Conservation (phyloP, 2,797 vertebrate species). For the Acanthopagrus latus region DNA sequence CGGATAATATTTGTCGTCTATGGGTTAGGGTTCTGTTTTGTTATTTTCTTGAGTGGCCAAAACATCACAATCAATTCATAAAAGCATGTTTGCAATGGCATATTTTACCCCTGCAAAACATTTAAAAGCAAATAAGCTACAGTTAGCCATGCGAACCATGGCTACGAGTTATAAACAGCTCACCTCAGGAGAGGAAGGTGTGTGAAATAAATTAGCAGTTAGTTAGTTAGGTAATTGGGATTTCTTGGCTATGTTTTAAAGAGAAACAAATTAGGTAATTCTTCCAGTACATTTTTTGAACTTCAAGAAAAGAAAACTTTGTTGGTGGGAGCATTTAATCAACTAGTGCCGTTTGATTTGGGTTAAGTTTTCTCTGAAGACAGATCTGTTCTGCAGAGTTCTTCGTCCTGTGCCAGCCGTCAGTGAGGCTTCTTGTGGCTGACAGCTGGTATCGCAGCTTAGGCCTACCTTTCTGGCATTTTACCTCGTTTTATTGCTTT, state of each 20-base stretch:
- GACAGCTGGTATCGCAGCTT: constrained; percentile 69
- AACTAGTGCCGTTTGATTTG: constrained; percentile 52
- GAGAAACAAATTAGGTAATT: constrained; percentile 18
- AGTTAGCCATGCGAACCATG: neutral
- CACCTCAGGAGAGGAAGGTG: constrained; percentile 22
- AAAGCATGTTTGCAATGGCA: neutral
- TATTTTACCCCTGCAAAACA: neutral
- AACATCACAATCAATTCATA: neutral
- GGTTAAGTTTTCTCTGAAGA: constrained; percentile 61
- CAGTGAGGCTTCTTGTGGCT: constrained; percentile 30
- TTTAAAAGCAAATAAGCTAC: neutral
- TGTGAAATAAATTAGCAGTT: constrained; percentile 51
- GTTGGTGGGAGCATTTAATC: constrained; percentile 39
- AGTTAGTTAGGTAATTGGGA: constrained; percentile 53
- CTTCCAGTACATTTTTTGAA: constrained; percentile 28
- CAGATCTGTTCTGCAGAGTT: constrained; percentile 51
- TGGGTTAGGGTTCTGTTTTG: neutral
- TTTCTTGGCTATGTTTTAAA: constrained; percentile 69
- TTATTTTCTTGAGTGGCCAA: neutral
- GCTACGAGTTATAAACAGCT: neutral
- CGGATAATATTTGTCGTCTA: neutral
- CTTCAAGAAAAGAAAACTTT: constrained; percentile 46
- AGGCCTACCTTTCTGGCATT: constrained; percentile 68
- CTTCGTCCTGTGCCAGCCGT: constrained; percentile 61
- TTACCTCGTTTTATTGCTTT: constrained; percentile 59